Evolutionary conservation across 1,140 invertebrate genomes (phyloP).

Genomic region (Drosophila saltans): DNA sequence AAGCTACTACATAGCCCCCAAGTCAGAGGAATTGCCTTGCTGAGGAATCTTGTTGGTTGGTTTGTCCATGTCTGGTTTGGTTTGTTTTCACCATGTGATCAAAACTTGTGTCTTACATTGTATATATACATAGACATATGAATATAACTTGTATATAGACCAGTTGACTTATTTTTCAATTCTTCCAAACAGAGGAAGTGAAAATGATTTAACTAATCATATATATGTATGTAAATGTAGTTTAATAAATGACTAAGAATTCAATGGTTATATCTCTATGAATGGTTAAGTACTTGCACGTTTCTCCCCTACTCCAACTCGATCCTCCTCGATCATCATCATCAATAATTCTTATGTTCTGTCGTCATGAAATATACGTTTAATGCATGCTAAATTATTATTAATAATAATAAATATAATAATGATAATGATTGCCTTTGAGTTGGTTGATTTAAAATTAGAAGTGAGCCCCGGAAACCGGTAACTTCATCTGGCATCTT

Average conservation of each 20-base stretch:
- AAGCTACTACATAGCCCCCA: neutral
- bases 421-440: conserved; percentile 35
- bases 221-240: no score
- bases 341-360: conserved; percentile 51
- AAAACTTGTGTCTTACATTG: conserved; percentile 62
- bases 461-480: conserved; percentile 74
- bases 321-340: neutral
- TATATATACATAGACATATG: neutral
- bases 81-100: conserved; percentile 64
- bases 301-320: conserved; percentile 5
- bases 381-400: conserved; percentile 67
- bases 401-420: conserved; percentile 54
- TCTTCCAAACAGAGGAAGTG: neutral
- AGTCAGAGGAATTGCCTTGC: neutral
- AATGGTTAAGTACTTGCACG: conserved; percentile 1
- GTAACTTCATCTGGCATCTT: conserved; percentile 35
- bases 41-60: conserved; percentile 35
- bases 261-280: no score
- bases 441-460: conserved; percentile 65
- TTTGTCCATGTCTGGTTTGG: conserved; percentile 50
- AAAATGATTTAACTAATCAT: neutral
- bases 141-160: conserved; percentile 42
- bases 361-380: conserved; percentile 48
- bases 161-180: conserved; percentile 53
- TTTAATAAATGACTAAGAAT: no score